These are phyloP conservation scores for Sapajus apella DNA, from an alignment of 2,113 vertebrate species.

Conservation along the genomic window DNA sequence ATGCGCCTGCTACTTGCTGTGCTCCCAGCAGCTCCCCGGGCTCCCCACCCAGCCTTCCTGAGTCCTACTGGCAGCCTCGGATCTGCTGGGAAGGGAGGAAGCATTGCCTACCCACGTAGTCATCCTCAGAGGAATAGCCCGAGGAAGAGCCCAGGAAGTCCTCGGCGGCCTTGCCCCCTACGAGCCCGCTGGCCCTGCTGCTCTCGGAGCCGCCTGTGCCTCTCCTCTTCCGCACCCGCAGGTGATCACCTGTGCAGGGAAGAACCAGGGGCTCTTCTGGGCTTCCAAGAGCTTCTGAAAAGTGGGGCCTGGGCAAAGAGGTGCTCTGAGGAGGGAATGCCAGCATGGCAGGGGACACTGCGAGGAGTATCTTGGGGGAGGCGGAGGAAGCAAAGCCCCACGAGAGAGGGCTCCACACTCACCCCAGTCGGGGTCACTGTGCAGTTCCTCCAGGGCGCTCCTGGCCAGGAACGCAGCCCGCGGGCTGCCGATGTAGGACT, in stretches of 20 bases:
- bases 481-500: slow-evolving; percentile 84
- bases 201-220: slow-evolving; percentile 77
- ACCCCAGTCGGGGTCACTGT: slow-evolving; percentile 82
- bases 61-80: fast-evolving
- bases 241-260: slow-evolving; percentile 73
- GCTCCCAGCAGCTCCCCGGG: background rate
- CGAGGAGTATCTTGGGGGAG: background rate
- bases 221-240: slow-evolving; percentile 78
- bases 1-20: background rate
- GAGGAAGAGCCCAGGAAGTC: slow-evolving; percentile 88
- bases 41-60: background rate
- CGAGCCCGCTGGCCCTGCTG: slow-evolving; percentile 82
- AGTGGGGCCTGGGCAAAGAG: background rate
- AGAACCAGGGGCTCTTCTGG: background rate
- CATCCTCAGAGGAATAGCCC: slow-evolving; percentile 90
- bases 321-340: background rate
- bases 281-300: background rate
- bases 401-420: slow-evolving; percentile 43
- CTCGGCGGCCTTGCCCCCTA: slow-evolving; percentile 73
- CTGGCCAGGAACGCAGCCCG: slow-evolving; percentile 68
- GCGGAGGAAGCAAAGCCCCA: background rate
- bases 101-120: slow-evolving; percentile 76
- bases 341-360: too few species aligned
- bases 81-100: background rate
- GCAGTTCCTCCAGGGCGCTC: slow-evolving; percentile 72